Conservation (phyloP, 2,113 vertebrate genomes). For the Trogon melanurus region DNA sequence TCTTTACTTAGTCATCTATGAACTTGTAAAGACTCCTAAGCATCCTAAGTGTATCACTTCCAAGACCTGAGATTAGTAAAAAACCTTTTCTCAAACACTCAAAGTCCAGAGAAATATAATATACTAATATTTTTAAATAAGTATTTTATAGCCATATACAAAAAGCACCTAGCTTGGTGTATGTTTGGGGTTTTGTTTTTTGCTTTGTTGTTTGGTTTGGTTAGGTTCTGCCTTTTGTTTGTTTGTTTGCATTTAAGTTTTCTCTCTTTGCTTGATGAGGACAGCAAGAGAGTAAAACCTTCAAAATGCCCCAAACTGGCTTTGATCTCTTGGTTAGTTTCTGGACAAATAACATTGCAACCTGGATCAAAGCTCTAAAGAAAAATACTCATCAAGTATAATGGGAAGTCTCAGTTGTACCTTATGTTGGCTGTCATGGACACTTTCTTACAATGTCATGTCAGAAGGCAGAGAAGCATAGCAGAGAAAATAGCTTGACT, state of each 20-base stretch:
- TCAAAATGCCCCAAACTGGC: not conserved
- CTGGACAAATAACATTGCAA: not conserved
- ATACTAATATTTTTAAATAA: not conserved
- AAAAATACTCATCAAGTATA: not conserved
- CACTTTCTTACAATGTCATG: not conserved
- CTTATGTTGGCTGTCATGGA: not conserved
- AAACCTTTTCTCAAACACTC: not conserved
- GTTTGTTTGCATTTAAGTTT: not conserved
- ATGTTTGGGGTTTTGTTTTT: not conserved
- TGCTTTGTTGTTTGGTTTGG: not conserved
- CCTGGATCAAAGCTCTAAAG: not conserved
- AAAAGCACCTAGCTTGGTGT: not conserved
- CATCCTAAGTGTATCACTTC: not conserved
- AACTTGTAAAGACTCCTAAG: not conserved
- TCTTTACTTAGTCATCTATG: not conserved
- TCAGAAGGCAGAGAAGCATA: not conserved
- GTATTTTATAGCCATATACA: not conserved
- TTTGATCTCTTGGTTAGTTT: conserved; percentile 25
- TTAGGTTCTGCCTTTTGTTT: not conserved
- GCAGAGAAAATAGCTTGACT: not conserved
- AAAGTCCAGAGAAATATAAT: not conserved
- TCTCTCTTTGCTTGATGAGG: not conserved
- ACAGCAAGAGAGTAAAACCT: not conserved
- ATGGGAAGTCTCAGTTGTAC: not conserved
- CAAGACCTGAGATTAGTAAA: not conserved